Base-by-base conservation (phyloP, 2,888 invertebrate species). In the Hypsopygia costalis region DNA sequence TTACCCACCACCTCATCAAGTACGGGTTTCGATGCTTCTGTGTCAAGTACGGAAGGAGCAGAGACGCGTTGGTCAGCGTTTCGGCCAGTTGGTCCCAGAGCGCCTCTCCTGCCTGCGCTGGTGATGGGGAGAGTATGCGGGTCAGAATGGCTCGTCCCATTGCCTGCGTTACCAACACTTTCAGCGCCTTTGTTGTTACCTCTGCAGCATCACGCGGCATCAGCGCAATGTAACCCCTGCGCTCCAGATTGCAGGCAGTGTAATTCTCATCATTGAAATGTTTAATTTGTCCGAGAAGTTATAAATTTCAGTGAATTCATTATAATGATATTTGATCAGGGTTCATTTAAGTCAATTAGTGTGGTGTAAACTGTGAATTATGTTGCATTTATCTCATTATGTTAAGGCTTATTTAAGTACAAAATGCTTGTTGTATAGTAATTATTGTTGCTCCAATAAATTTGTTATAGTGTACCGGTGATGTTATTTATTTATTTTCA, bases 81-180 rank as follows among this genome's bases (percentile, higher is more conserved):
- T 55, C 69, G 88, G 3, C 89, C 89, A 0, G 89, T 89, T 1
- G 87, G 88, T 0, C 87, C 82, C 0, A 69, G 87, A 0, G 80
- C 86, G n/a, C 89, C 88, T 0, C 49, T 87, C 28, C 58, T 89
- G 6, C 86, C 88, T 0, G 86, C 89, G 0, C 45, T 89, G 7
- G 87, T 88, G 10, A 88, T 89, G 81, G 86, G 88, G 2, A 59
- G 89, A n/a, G 89, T 89, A 0, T 89, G 88, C 36, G 89, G 89
- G 0, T 86, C 89, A 0, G 89, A 89, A 16, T 89, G 89, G 89
- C 63, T 89, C 39, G 83, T 89, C 8, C 89, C 88, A 0, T 51
- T 89, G 30, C 88, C 88, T 0, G 80, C 82, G 0, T 41, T 89
- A 8, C 85, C 88, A 0, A 59, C 87, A 0, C 58, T 88, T 0